Evolutionary conservation across 2,888 invertebrate species (phyloP), one percentile per base, ranked within the genome.

Genomic region (Apotomis betuletana): DNA sequence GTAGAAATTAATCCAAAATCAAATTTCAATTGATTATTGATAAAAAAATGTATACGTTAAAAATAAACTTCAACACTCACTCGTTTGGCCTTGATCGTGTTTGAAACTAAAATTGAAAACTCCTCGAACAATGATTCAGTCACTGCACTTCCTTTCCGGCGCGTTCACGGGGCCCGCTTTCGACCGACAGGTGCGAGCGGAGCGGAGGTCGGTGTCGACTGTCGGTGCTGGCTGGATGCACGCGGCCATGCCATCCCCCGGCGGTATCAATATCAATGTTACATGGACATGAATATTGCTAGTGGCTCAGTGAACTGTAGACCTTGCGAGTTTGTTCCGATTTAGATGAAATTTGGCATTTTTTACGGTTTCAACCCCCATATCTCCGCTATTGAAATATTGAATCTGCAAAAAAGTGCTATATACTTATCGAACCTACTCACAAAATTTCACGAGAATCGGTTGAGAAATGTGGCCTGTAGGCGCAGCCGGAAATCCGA

Each of bases 71-170:
- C 49, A 51, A 41, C 46, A 72, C 69, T 73, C 46, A 73, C 69
- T 60, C 76, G 72, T 74, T 74, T 15, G 72, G 78, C 78, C 79
- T 80, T 80, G 74, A 68, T 67, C 55, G 61, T 61, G 57, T 62
- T 71, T 82, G 77, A 81, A 85, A 81, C 83, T 84, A 75, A 76
- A 83, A 81, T 77, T 51, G 10, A 58, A 10, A 60, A 61, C 51
- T 27, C 60, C 61, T 57, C 78, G 75, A 80, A 79, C 78, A 81
- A 80, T 77, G 79, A 83, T 79, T 78, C 83, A 83, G 82, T 85
- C 91, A 90, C 91, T 90, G 87, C 91, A 91, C 91, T 91, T 90
- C 89, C 89, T 71, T 85, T 82, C 84, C 85, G 81, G 75, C 74
- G 82, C 76, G 77, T 70, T 81, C 74, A 68, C 73, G 75, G 62